Conservation (phyloP, 2,888 invertebrate genomes). For the Calliopum simillimum region DNA sequence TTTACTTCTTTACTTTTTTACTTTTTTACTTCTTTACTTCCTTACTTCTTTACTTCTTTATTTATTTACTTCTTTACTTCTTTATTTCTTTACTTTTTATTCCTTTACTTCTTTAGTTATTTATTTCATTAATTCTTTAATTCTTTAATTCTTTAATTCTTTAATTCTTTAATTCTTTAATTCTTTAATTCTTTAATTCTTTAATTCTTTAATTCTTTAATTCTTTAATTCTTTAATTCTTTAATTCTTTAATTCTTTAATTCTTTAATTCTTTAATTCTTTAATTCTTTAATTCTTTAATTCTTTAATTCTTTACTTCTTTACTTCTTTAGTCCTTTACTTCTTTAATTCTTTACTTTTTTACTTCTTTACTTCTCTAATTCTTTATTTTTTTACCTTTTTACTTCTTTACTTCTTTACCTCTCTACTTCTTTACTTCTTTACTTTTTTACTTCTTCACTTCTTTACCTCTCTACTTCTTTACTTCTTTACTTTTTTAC, state of each 20-base stretch:
- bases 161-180: background rate
- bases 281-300: slow-evolving; percentile 39
- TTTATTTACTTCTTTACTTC: too few relatives aligned
- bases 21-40: too few relatives aligned
- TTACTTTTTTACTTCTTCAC: too few relatives aligned
- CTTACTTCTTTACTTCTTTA: too few relatives aligned
- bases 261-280: too few relatives aligned
- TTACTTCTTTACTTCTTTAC: slow-evolving; percentile 9
- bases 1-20: too few relatives aligned
- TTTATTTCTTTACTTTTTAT: background rate
- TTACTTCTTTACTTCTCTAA: background rate
- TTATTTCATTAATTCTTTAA: background rate
- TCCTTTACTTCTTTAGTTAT: background rate
- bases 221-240: too few relatives aligned
- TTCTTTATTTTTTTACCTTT: slow-evolving; percentile 13
- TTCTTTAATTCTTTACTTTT: too few relatives aligned
- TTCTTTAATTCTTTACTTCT: slow-evolving; percentile 10
- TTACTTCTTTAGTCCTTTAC: too few relatives aligned
- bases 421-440: background rate
- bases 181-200: background rate
- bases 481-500: too few relatives aligned
- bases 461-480: too few relatives aligned
- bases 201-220: background rate
- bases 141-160: slow-evolving; percentile 3
- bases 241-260: too few relatives aligned